phyloP scores from a whole-genome alignment of 2,113 vertebrate genomes.

The Ictalurus punctatus region DNA sequence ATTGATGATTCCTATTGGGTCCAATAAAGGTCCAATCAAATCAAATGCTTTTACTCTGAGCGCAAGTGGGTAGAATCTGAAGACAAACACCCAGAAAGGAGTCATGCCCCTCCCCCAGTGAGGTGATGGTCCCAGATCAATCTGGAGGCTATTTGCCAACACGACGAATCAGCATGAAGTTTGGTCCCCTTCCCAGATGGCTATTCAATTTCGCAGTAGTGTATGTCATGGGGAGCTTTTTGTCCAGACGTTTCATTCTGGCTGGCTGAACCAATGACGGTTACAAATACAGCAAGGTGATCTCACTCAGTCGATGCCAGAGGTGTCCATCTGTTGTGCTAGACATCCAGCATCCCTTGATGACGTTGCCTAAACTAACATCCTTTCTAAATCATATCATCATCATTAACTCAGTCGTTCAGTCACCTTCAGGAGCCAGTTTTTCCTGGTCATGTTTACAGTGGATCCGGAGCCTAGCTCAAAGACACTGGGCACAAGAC shows the following conservation, averaged over 20 bases:
- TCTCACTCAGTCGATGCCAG: background rate
- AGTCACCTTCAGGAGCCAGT: background rate
- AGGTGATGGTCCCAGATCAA: background rate
- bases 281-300: slow-evolving; percentile 1
- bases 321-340: background rate
- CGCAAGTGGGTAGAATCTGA: background rate
- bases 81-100: slow-evolving; percentile 1
- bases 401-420: background rate
- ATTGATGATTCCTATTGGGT: background rate
- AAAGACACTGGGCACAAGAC: background rate
- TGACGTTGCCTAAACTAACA: background rate
- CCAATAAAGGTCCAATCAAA: background rate
- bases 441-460: background rate
- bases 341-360: background rate
- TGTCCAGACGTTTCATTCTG: background rate
- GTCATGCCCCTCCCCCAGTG: background rate
- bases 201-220: slow-evolving; percentile 12
- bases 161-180: slow-evolving; percentile 8
- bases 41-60: background rate
- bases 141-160: slow-evolving; percentile 11
- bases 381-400: background rate
- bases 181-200: slow-evolving; percentile 36
- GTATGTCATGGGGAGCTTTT: slow-evolving; percentile 7
- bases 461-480: background rate
- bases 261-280: background rate